Conservation (phyloP, 2,113 vertebrate species). For the Nycticryphes semicollaris region DNA sequence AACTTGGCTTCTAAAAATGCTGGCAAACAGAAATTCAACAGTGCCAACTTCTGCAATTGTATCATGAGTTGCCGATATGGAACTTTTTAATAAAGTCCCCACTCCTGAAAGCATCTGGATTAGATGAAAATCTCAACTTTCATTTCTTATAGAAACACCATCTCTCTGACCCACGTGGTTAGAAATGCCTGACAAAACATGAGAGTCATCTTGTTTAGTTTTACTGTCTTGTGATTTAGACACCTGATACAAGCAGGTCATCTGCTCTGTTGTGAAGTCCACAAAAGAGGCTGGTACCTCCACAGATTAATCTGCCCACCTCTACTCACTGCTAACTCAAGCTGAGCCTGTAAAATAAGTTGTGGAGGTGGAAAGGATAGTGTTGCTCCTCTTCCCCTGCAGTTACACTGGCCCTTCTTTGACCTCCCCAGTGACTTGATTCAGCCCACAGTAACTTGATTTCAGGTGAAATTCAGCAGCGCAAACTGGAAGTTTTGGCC, state of each 20-base stretch:
- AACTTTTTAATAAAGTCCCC: not conserved
- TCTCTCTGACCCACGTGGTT: not conserved
- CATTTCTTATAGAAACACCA: not conserved
- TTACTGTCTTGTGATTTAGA: not conserved
- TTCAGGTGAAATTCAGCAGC: not conserved
- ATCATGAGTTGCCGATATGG: not conserved
- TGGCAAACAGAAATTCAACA: not conserved
- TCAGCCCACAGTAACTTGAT: not conserved
- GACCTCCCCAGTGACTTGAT: not conserved
- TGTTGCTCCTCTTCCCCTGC: not conserved
- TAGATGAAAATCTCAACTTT: not conserved
- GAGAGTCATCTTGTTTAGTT: not conserved
- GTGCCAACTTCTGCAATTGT: not conserved
- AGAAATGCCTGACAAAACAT: not conserved
- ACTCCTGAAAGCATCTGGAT: not conserved
- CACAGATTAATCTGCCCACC: not conserved
- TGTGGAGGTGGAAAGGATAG: not conserved
- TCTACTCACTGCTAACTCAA: not conserved
- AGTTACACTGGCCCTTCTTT: fast-evolving
- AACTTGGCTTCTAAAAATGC: not conserved
- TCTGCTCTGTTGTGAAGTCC: not conserved
- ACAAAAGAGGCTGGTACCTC: not conserved
- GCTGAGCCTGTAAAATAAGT: not conserved
- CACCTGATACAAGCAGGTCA: not conserved
- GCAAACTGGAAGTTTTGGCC: not conserved